phyloP scores from a whole-genome alignment of 2,113 vertebrate species.

The Gambusia affinis region DNA sequence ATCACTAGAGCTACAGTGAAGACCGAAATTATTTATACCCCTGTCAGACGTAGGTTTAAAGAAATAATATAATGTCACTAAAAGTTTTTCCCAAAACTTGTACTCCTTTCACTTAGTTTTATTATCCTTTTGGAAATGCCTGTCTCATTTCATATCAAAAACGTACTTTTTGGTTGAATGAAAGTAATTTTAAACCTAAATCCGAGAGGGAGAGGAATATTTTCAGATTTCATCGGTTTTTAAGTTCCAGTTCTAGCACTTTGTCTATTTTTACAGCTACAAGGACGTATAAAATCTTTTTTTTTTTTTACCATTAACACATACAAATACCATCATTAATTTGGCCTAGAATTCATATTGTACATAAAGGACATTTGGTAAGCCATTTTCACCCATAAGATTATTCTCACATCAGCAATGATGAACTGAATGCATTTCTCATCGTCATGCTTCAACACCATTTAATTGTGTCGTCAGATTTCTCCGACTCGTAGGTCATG shows the following conservation, averaged over 20 bases:
- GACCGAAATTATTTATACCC: no score
- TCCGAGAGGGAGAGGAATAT: no score
- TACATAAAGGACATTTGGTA: not conserved
- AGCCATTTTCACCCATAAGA: conserved; percentile 46
- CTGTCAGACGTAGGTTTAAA: not conserved
- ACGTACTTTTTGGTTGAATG: not conserved
- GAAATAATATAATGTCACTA: not conserved
- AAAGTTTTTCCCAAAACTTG: not conserved
- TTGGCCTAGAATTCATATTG: not conserved
- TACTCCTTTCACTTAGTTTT: not conserved
- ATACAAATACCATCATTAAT: not conserved
- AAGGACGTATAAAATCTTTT: no score
- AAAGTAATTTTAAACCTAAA: no score
- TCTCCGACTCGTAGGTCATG: conserved; percentile 63
- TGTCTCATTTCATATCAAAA: not conserved
- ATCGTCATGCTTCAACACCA: conserved; percentile 75
- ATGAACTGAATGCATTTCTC: conserved; percentile 74
- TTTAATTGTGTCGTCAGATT: conserved; percentile 73
- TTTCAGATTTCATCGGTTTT: no score
- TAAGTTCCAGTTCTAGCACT: no score
- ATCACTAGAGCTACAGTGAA: no score
- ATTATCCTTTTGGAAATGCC: not conserved
- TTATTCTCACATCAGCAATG: conserved; percentile 71
- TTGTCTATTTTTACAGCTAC: no score
- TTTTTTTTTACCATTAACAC: not conserved